Base-by-base conservation (phyloP, 2,888 invertebrate species). In the Neuroscelio doddi region DNA sequence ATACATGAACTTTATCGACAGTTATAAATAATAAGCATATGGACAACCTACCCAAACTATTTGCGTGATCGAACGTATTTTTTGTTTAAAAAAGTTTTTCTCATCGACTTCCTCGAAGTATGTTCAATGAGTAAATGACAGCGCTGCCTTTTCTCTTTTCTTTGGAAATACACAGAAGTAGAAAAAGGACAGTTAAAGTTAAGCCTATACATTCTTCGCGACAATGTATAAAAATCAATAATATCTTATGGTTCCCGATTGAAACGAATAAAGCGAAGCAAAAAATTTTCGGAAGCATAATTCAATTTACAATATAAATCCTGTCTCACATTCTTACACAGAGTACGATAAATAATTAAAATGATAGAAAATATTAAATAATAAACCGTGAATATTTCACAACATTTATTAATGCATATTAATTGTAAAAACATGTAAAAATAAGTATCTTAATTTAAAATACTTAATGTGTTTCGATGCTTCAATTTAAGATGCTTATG, bases 171-270 rank as follows among this genome's bases (percentile, higher is more conserved):
- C 69, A 70, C 74, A 64, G 59, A 64, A 59, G 65, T 55, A 70
- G 67, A 64, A 64, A 55, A 38, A 52, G n/a, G n/a, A 34, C 44
- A 38, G 50, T 46, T 29, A 32, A 53, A 56, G 38, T 57, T 57
- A 47, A 21, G 41, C 36, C 47, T 34, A 49, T 45, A 29, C 53
- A 50, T 49, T 56, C 52, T 47, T 42, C 44, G 47, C 50, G 38
- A 30, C 30, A 61, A 30, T 51, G 74, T 79, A 80, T 80, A 80
- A 81, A 84, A 84, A 84, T 84, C 83, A 84, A 84, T 83, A 84
- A 83, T 80, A 81, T 84, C 83, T 84, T 80, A 9, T 16, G 38
- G 17, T 2, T 16, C 38, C 17, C 16, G 38, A 38, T n/a, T 38
- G n/a, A 17, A 38, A 16, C n/a, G 15, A 38, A 38, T 17, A 38